Conservation (phyloP, 2,888 invertebrate species). For the Antheraea yamamai region DNA sequence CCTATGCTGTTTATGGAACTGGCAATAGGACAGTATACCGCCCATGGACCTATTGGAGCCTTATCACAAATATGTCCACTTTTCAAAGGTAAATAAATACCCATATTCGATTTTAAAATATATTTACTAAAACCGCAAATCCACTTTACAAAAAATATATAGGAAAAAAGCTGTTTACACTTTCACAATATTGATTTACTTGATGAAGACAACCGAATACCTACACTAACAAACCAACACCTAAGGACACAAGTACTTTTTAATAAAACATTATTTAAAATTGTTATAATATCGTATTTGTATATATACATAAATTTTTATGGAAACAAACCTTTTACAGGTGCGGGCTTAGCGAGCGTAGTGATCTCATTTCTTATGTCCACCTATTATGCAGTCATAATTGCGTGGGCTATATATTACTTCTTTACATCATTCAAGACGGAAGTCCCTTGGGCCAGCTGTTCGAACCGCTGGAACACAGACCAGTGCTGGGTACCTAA, state of each 20-base stretch:
- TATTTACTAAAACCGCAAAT: background rate
- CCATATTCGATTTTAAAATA: background rate
- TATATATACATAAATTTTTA: background rate
- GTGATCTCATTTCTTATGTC: constrained; percentile 97
- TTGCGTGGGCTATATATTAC: constrained; percentile 96
- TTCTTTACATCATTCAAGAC: constrained; percentile 94
- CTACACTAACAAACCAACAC: too few species aligned
- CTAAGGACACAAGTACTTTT: background rate
- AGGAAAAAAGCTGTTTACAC: background rate
- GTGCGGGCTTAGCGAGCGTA: constrained; percentile 96
- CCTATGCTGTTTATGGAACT: constrained; percentile 97
- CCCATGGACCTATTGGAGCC: constrained; percentile 95
- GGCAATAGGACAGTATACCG: constrained; percentile 95
- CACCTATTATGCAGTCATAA: constrained; percentile 97
- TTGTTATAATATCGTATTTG: background rate
- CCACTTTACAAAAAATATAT: background rate
- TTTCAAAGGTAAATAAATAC: constrained; percentile 88
- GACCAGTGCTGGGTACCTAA: constrained; percentile 90
- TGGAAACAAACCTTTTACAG: constrained; percentile 65
- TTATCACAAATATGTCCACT: constrained; percentile 95
- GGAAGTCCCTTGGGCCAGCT: constrained; percentile 94
- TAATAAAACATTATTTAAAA: background rate
- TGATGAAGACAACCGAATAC: too few species aligned
- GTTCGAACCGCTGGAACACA: constrained; percentile 93
- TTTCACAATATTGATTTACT: background rate